Evolutionary conservation across 2,797 vertebrate genomes (phyloP).

Genomic region (Sebastes cheni): DNA sequence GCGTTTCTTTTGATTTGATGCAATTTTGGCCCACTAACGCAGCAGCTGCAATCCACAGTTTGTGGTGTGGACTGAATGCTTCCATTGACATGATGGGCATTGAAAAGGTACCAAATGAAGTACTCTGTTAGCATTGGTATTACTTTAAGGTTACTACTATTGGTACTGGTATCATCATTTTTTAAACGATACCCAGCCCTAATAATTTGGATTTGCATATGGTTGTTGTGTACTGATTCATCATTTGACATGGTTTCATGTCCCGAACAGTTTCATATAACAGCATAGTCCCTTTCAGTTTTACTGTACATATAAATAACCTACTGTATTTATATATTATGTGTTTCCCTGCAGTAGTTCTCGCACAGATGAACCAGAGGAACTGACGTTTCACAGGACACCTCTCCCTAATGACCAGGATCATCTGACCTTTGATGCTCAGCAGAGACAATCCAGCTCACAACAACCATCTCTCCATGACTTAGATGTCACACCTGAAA

Average conservation of each 20-base stretch:
- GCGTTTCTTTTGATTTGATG: no score
- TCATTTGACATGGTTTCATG: not conserved
- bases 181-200: not conserved
- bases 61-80: no score
- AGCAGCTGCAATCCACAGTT: no score
- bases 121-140: no score
- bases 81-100: no score
- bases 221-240: not conserved
- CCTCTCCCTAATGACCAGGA: conserved; percentile 23
- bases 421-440: conserved; percentile 30
- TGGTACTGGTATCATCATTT: no score
- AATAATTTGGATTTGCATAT: not conserved
- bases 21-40: no score
- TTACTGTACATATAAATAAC: not conserved
- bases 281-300: not conserved
- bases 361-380: conserved; percentile 51
- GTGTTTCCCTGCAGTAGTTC: conserved; percentile 47
- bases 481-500: conserved; percentile 48
- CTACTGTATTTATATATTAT: not conserved
- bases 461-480: conserved; percentile 19
- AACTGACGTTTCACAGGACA: conserved; percentile 12
- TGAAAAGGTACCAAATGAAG: no score
- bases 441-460: conserved; percentile 16
- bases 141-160: no score
- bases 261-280: not conserved